Evolutionary conservation across 2,113 vertebrate species (phyloP), one percentile per base, ranked within the genome.

Genomic region (Acrocephalus arundinaceus): DNA sequence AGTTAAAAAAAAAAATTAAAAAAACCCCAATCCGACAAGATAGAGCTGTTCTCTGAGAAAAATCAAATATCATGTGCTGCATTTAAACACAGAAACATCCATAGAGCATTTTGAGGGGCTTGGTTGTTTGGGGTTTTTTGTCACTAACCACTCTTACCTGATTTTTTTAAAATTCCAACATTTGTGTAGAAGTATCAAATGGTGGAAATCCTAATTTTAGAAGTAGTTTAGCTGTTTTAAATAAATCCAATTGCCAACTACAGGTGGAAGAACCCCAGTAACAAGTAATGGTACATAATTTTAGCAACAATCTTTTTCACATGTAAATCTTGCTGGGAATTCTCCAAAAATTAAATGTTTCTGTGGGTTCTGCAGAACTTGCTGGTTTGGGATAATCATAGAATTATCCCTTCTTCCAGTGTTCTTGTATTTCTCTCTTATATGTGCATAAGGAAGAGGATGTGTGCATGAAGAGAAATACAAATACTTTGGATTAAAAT

Each of bases 111-210:
- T 61, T 9, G 2, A 7, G 2, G 5, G 4, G 3, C 8, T n/a
- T 22, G 8, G 3, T 54, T 49, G 5, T 3, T 68, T 46, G 18
- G 35, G 2, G 0, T 0, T 15, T 72, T 85, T 66, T 62, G 16
- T 67, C 39, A 55, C 24, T 80, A 15, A 21, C 11, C 35, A 46
- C 25, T 15, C 24, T 41, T 43, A 23, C 2, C 10, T 41, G 14
- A 30, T 37, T 63, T 57, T 81, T 68, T 52, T 35, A 3, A 30
- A 92, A 92, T 33, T 67, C 35, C 27, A 23, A 33, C 6, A 65
- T 58, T 84, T 83, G 7, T 30, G 17, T 21, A 63, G 43, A 79
- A 33, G 20, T 9, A 9, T 37, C 18, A 76, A 31, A 25, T 12
- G 3, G 16, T 22, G 6, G 5, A 79, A 76, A 57, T 77, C 25